These are phyloP conservation scores for Mergus octosetaceus DNA, from an alignment of 2,797 vertebrate genomes.

Conservation along the genomic window DNA sequence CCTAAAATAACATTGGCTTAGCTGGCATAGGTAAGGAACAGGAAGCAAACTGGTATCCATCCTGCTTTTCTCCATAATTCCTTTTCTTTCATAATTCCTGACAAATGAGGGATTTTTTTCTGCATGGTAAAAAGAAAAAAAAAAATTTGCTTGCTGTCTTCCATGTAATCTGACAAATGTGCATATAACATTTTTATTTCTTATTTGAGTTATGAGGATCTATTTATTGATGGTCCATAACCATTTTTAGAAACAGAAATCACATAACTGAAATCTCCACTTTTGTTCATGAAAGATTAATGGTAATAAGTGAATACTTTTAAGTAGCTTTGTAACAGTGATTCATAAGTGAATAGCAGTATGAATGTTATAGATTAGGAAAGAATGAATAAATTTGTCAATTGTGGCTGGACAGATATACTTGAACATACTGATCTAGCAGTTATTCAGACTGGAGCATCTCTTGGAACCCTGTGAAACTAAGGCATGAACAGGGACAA, in stretches of 20 bases:
- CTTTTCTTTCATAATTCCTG: neutral
- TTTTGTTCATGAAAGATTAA: neutral
- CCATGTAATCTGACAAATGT: neutral
- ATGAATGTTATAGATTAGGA: neutral
- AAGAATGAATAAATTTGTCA: neutral
- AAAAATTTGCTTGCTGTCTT: neutral
- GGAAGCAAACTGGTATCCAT: neutral
- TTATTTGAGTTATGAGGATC: neutral
- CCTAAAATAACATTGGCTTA: neutral
- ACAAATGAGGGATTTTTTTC: neutral
- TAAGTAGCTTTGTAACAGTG: neutral
- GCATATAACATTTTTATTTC: neutral
- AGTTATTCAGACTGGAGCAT: neutral
- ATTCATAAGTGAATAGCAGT: neutral
- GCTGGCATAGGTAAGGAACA: fast-evolving
- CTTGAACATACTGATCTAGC: neutral
- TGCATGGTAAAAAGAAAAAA: neutral
- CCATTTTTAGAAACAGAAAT: neutral
- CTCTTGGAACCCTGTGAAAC: neutral
- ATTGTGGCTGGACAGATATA: neutral
- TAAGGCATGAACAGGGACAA: neutral
- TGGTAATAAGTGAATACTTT: neutral
- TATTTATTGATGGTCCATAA: neutral
- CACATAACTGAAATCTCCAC: neutral
- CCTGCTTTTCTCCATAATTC: neutral